These are phyloP conservation scores for Proales similis DNA, from an alignment of 1,140 invertebrate species.

Conservation along the genomic window DNA sequence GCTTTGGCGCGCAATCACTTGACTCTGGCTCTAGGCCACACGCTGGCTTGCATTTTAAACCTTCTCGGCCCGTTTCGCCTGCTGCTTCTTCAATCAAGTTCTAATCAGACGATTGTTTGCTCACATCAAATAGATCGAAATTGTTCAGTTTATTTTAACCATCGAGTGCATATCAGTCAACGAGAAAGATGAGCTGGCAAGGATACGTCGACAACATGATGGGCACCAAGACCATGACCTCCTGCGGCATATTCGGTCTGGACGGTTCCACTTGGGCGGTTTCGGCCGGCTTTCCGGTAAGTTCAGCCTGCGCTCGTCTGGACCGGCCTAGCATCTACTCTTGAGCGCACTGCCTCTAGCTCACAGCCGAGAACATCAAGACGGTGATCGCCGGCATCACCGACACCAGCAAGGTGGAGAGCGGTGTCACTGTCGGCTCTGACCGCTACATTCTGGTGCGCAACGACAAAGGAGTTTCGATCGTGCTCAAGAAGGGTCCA, in stretches of 20 bases:
- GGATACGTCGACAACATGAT: constrained; percentile 37
- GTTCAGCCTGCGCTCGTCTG: not conserved
- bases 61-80: too few species aligned
- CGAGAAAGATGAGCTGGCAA: constrained; percentile 38
- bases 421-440: constrained; percentile 9
- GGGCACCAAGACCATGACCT: constrained; percentile 8
- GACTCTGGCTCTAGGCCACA: too few species aligned
- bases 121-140: constrained; percentile 2
- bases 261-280: constrained; percentile 29
- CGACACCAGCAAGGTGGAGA: constrained; percentile 1
- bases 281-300: constrained; percentile 27
- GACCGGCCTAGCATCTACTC: not conserved
- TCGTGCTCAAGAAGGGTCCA: constrained; percentile 27
- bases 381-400: not conserved
- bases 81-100: too few species aligned
- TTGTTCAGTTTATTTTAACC: not conserved
- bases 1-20: too few species aligned
- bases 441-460: constrained; percentile 28
- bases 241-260: constrained; percentile 26
- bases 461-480: constrained; percentile 22
- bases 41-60: too few species aligned
- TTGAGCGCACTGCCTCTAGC: not conserved
- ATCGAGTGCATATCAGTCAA: not conserved
- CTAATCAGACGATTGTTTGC: too few species aligned
- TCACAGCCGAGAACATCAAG: constrained; percentile 11